A percentile compares a stretch with the other conserved stretches of the same genome.
Evolutionary conservation across 2,888 invertebrate species (phyloP).

Genomic region (Steinernema hermaphroditum): DNA sequence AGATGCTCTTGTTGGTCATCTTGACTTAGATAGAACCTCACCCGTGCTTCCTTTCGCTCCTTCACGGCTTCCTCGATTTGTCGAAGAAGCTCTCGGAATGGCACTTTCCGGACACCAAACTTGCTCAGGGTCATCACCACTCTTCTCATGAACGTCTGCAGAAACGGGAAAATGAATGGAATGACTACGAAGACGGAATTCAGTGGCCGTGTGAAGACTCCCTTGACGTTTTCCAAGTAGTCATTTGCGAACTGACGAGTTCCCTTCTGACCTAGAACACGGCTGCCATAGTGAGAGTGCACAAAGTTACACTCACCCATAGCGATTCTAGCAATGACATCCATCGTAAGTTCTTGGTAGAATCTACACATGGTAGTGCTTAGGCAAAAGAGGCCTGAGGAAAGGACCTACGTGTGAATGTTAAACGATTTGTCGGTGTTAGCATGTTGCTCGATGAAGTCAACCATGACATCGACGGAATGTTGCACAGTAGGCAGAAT

Average conservation of each 20-base stretch:
- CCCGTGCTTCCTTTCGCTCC: conserved; percentile 37
- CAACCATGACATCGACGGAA: conserved; percentile 67
- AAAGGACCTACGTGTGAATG: conserved; percentile 66
- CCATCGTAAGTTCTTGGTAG: conserved; percentile 70
- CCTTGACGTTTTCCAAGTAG: conserved; percentile 19
- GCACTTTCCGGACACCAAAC: conserved; percentile 19
- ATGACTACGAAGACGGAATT: conserved; percentile 9
- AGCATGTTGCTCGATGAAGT: conserved; percentile 65
- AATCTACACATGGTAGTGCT: conserved; percentile 34
- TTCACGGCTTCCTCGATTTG: conserved; percentile 38
- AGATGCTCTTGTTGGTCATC: neutral
- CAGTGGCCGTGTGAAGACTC: conserved; percentile 4
- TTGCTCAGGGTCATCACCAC: conserved; percentile 10
- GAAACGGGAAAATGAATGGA: conserved; percentile 32
- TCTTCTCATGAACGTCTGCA: neutral
- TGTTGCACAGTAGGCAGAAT: conserved; percentile 69
- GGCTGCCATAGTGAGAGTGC: neutral
- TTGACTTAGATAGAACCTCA: neutral
- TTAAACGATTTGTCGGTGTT: conserved; percentile 65
- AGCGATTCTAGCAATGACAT: conserved; percentile 70
- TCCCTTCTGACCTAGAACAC: conserved; percentile 35
- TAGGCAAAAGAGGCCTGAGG: neutral
- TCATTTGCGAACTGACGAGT: conserved; percentile 36
- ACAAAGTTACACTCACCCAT: conserved; percentile 64
- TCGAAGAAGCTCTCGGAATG: conserved; percentile 31